Evolutionary conservation across 2,113 vertebrate species (phyloP).

Genomic region (Lucifuga dentata): DNA sequence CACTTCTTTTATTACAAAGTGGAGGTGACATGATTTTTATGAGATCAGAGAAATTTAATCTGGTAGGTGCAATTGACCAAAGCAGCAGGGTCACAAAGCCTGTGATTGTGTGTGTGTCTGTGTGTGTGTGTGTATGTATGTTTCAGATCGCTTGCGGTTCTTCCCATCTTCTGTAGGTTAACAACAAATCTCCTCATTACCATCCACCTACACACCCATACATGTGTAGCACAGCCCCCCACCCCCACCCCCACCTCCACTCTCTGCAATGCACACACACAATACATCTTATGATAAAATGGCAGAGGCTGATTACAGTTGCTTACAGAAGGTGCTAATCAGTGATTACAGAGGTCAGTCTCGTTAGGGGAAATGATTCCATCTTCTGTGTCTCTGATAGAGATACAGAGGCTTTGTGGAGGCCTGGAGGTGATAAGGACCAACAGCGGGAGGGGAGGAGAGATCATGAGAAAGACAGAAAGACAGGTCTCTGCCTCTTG

Average conservation of each 20-base stretch:
- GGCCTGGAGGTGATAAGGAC: slow-evolving; percentile 20
- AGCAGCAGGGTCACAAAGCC: neutral
- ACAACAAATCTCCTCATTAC: slow-evolving; percentile 38
- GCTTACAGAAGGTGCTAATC: slow-evolving; percentile 63
- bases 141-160: neutral
- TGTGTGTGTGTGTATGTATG: neutral
- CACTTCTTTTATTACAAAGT: neutral
- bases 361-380: slow-evolving; percentile 65
- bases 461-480: no score
- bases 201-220: slow-evolving; percentile 24
- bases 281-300: slow-evolving; percentile 40
- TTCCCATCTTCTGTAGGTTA: slow-evolving; percentile 9
- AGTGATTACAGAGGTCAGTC: slow-evolving; percentile 61
- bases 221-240: no score
- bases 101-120: slow-evolving; percentile 1
- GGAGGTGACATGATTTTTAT: slow-evolving; percentile 5
- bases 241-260: no score
- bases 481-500: no score
- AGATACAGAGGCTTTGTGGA: slow-evolving; percentile 13
- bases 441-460: no score
- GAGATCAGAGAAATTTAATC: slow-evolving; percentile 19
- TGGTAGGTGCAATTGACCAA: slow-evolving; percentile 18
- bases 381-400: slow-evolving; percentile 42
- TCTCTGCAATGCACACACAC: neutral
- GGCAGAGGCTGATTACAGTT: slow-evolving; percentile 60